Evolutionary conservation across 2,888 invertebrate species (phyloP), one percentile per base, ranked within the genome.

Genomic region (Pseudanteris insignis): DNA sequence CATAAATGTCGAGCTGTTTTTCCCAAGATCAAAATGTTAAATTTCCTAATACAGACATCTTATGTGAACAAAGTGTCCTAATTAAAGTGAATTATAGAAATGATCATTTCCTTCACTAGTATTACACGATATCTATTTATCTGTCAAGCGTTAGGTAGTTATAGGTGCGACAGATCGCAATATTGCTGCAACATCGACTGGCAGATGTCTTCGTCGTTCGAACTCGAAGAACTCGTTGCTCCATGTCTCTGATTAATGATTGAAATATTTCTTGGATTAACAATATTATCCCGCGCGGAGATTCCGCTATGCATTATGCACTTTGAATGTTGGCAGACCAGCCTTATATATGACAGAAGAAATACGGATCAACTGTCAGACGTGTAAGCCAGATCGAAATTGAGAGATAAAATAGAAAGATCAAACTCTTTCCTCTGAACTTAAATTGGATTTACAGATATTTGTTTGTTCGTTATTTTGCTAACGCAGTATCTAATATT

Each of bases 191-290:
- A 47, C 51, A 54, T 54, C 57, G 54, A 53, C 46, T 48, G 59
- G 66, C 66, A 67, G 66, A 66, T 66, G 67, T 60, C 63, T 55
- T 46, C 57, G 54, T 14, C 33, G 50, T 6, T 18, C 50, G 54
- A 57, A 54, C 60, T 46, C 44, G 41, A 50, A 50, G 30, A 59
- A 29, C 40, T 55, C 61, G 63, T 62, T 44, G 64, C 63, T 46
- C 24, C 61, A 64, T 64, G 64, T 64, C 69, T 69, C 69, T 75
- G 76, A 78, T 76, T 75, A 74, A 78, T 72, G 72, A 72, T 66
- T 67, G 67, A 70, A 72, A 76, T 77, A 75, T 74, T 75, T 76
- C 69, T 72, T 70, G 70, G 67, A 72, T 72, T 73, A 75, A 76
- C 75, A 75, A 74, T 71, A 73, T 72, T 72, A 70, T 66, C 61